Evolutionary conservation across 2,113 vertebrate species (phyloP).

Genomic region (Arizona elegans): DNA sequence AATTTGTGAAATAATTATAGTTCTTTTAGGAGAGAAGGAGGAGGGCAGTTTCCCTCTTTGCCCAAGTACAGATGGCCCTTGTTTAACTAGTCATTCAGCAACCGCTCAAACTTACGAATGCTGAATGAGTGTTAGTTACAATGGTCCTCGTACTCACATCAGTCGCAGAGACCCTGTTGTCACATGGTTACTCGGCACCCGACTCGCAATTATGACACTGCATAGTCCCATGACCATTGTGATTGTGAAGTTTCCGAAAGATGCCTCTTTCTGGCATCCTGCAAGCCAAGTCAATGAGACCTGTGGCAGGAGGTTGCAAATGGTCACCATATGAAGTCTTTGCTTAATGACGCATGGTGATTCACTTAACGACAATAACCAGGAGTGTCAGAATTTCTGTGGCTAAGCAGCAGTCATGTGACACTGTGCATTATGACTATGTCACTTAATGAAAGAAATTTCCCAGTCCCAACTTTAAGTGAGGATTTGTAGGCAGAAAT

Average conservation of each 20-base stretch:
- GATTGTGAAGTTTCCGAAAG: neutral
- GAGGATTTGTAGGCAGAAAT: neutral
- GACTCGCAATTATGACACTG: neutral
- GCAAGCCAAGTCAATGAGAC: neutral
- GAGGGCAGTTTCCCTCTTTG: neutral
- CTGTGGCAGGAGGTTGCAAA: neutral
- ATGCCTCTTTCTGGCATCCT: neutral
- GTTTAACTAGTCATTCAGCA: neutral
- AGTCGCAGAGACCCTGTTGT: neutral
- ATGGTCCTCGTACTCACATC: neutral
- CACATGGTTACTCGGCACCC: neutral
- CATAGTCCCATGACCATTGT: neutral
- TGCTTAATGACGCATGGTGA: neutral
- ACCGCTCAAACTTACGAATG: neutral
- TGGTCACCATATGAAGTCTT: neutral
- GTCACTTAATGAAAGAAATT: neutral
- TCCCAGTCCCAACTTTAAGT: neutral
- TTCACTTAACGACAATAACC: neutral
- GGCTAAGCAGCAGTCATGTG: neutral
- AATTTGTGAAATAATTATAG: neutral
- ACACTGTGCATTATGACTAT: neutral
- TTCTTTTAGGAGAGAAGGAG: neutral
- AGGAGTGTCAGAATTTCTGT: neutral
- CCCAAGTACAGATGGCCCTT: neutral
- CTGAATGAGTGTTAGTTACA: neutral